phyloP scores from a whole-genome alignment of 2,797 vertebrate genomes.

The Hippoglossus hippoglossus region DNA sequence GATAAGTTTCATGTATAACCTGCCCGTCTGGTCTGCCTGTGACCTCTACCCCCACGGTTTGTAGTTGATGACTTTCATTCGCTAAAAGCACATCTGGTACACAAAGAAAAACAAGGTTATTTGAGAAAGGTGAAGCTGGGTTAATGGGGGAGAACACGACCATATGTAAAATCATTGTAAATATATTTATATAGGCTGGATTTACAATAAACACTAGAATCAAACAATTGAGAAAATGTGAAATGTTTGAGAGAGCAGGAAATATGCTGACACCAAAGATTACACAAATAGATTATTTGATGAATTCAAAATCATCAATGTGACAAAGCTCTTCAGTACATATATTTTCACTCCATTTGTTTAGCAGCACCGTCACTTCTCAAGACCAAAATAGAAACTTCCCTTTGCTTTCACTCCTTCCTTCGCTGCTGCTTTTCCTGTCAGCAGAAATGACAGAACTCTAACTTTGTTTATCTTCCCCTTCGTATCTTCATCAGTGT shows the following conservation, averaged over 20 bases:
- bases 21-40: not conserved
- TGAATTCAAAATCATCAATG: no score
- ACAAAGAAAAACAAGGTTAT: not conserved
- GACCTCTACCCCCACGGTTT: not conserved
- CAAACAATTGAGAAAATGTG: no score
- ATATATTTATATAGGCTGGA: not conserved
- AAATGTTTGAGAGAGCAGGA: no score
- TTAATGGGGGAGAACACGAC: not conserved
- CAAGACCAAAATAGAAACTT: slow-evolving; percentile 72
- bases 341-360: no score
- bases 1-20: no score
- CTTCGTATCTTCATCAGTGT: slow-evolving; percentile 13
- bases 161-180: not conserved
- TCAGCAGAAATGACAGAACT: slow-evolving; percentile 47
- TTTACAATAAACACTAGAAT: no score
- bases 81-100: not conserved
- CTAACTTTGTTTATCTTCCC: slow-evolving; percentile 42
- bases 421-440: slow-evolving; percentile 23
- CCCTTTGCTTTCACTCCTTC: not conserved
- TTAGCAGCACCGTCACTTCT: not conserved
- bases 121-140: not conserved
- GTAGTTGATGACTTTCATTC: not conserved
- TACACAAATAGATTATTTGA: no score
- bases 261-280: no score
- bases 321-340: no score